A percentile compares a stretch with the other conserved stretches of the same genome.
Evolutionary conservation across 2,888 invertebrate genomes (phyloP).

Genomic region (Lamellibrachia satsuma): DNA sequence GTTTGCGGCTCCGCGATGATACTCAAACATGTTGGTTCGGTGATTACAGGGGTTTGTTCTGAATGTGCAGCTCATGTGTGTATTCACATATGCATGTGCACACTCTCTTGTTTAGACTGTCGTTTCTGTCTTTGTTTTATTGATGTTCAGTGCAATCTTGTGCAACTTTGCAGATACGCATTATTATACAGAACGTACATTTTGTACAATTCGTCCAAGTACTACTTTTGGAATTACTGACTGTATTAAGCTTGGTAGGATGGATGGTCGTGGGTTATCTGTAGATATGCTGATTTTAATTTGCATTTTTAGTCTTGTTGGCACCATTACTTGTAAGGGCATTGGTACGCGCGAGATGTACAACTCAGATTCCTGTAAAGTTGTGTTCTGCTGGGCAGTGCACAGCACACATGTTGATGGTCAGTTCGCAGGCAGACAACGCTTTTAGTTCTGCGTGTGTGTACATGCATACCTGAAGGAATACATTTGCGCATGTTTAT

Average conservation of each 20-base stretch:
- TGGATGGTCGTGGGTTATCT: too few species aligned
- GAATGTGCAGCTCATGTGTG: not conserved
- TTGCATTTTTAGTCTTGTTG: not conserved
- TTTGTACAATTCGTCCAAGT: not conserved
- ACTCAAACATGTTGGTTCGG: not conserved
- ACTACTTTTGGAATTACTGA: too few species aligned
- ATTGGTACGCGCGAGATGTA: too few species aligned
- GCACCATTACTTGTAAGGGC: not conserved
- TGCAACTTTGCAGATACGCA: not conserved
- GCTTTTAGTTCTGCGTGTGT: not conserved
- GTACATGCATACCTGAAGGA: not conserved
- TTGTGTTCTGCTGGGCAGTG: not conserved
- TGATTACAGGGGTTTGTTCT: not conserved
- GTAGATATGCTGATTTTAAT: not conserved
- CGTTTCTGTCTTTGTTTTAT: not conserved
- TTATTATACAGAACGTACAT: not conserved
- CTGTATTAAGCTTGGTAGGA: too few species aligned
- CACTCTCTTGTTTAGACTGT: not conserved
- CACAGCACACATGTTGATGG: too few species aligned
- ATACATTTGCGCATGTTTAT: not conserved
- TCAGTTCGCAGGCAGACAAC: not conserved
- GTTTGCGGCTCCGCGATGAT: not conserved
- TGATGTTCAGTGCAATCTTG: not conserved
- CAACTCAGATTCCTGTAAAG: not conserved
- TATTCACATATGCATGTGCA: not conserved